Conservation (phyloP, 2,797 vertebrate genomes). For the Tapera naevia region DNA sequence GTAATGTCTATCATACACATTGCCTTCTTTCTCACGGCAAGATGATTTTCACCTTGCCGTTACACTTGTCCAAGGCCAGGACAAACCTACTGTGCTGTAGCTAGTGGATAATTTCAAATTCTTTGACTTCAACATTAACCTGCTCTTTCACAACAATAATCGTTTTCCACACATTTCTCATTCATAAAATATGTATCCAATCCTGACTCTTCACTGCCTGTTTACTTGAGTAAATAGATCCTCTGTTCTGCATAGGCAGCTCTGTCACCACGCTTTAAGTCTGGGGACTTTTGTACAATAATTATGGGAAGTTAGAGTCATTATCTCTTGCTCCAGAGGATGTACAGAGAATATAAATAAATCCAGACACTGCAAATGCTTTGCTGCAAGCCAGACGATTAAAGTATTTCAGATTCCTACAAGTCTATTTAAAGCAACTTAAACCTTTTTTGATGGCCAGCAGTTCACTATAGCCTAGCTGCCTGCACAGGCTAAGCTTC, state of each 20-base stretch:
- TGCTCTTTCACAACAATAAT: not conserved
- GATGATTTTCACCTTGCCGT: not conserved
- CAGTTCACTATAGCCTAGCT: not conserved
- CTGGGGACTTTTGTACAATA: constrained; percentile 18
- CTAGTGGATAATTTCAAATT: not conserved
- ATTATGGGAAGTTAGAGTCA: constrained; percentile 56
- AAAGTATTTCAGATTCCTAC: constrained; percentile 63
- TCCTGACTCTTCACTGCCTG: constrained; percentile 21
- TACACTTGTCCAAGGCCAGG: not conserved
- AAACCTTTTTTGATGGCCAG: constrained; percentile 48
- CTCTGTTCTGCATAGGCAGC: constrained; percentile 4
- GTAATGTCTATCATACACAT: not conserved
- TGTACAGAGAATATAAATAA: constrained; percentile 67
- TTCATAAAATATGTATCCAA: constrained; percentile 34
- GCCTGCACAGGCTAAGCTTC: not conserved
- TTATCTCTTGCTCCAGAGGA: constrained; percentile 59
- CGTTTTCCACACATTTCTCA: constrained; percentile 5
- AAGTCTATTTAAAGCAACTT: constrained; percentile 65
- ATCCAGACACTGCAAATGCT: constrained; percentile 51
- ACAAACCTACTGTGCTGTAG: not conserved
- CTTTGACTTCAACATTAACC: not conserved
- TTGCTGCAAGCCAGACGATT: constrained; percentile 60
- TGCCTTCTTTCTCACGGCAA: not conserved
- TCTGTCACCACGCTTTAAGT: constrained; percentile 21
- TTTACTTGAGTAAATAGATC: not conserved